Evolutionary conservation across 2,888 invertebrate species (phyloP).

Genomic region (Aphidius colemani): DNA sequence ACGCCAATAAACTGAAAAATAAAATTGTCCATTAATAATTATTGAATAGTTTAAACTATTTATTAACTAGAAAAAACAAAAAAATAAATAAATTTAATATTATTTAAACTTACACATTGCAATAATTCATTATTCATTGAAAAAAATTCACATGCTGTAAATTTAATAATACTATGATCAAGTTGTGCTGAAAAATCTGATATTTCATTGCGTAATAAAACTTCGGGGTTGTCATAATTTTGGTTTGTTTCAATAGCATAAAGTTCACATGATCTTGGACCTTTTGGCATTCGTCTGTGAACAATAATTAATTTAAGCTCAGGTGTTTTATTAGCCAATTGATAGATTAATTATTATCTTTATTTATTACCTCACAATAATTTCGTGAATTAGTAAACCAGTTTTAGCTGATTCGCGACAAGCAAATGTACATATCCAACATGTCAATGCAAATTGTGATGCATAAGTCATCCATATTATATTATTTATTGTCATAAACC

Average conservation of each 20-base stretch:
- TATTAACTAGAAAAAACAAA: conserved; percentile 20
- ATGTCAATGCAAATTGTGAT: conserved; percentile 42
- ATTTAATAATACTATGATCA: conserved; percentile 39
- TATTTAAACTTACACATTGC: conserved; percentile 40
- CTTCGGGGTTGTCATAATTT: conserved; percentile 34
- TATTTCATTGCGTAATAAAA: conserved; percentile 40
- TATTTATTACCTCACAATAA: conserved; percentile 36
- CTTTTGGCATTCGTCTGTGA: conserved; percentile 30
- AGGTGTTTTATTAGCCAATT: background rate
- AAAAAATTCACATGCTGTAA: conserved; percentile 48
- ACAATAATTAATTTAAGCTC: background rate
- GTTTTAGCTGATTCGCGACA: conserved; percentile 42
- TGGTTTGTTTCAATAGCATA: conserved; percentile 32
- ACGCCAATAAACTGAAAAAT: conserved; percentile 47
- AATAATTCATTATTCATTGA: conserved; percentile 45
- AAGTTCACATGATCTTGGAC: conserved; percentile 33
- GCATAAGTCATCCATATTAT: conserved; percentile 47
- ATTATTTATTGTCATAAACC: conserved; percentile 47
- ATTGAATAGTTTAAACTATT: conserved; percentile 8
- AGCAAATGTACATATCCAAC: conserved; percentile 41
- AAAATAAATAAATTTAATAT: conserved; percentile 10
- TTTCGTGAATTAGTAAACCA: conserved; percentile 36
- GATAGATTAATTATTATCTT: background rate
- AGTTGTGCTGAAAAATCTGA: conserved; percentile 47
- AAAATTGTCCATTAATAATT: conserved; percentile 4